Evolutionary conservation across 53 echinoderm and acorn worm genomes (phyloP).

Genomic region (Mesocentrotus franciscanus): DNA sequence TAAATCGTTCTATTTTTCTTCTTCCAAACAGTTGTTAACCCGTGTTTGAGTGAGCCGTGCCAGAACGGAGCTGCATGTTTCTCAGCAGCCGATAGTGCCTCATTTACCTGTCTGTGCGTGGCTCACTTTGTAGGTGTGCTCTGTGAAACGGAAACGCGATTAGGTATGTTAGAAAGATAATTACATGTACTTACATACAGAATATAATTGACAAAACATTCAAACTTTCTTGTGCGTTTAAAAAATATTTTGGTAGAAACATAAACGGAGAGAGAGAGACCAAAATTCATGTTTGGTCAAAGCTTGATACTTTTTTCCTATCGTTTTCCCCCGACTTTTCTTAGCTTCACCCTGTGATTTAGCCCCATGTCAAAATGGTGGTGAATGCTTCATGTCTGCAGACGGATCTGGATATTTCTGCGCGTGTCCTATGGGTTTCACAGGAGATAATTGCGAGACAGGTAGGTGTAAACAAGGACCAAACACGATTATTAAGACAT

Average conservation of each 20-base stretch:
- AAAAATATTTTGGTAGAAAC: too few relatives aligned
- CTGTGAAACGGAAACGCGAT: slow-evolving; percentile 48
- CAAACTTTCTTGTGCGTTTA: too few relatives aligned
- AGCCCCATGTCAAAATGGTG: slow-evolving; percentile 75
- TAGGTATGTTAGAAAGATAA: background rate
- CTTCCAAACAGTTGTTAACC: slow-evolving; percentile 38
- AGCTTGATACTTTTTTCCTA: background rate
- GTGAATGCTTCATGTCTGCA: slow-evolving; percentile 65
- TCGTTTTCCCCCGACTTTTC: too few relatives aligned
- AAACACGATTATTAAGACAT: background rate
- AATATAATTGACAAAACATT: too few relatives aligned
- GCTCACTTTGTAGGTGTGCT: slow-evolving; percentile 58
- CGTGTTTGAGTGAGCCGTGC: slow-evolving; percentile 77
- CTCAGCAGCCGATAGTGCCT: slow-evolving; percentile 4
- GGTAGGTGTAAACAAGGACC: background rate
- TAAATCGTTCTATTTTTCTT: background rate
- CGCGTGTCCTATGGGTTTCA: slow-evolving; percentile 46
- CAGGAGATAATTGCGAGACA: slow-evolving; percentile 52
- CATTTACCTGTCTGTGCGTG: slow-evolving; percentile 68
- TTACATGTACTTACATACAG: too few relatives aligned
- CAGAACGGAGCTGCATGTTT: slow-evolving; percentile 76
- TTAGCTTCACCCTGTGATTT: slow-evolving; percentile 19
- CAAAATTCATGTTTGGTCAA: too few relatives aligned
- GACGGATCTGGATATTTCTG: slow-evolving; percentile 63
- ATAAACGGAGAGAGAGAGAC: too few relatives aligned